Conservation (phyloP, 2,888 invertebrate species). For the Euplagia quadripunctaria region DNA sequence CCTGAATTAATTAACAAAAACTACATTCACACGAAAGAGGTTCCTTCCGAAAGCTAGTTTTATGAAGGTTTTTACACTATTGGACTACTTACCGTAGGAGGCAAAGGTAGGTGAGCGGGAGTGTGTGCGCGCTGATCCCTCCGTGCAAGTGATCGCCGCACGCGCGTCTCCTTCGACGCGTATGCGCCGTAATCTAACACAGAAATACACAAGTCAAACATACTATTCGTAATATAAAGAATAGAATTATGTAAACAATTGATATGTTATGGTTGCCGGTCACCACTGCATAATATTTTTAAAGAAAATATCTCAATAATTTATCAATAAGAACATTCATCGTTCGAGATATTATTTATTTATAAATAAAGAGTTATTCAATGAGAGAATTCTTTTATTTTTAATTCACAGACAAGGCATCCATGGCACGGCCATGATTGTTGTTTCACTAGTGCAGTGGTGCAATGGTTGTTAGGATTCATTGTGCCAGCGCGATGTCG, state of each 20-base stretch:
- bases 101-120: conserved; percentile 73
- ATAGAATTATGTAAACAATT: conserved; percentile 8
- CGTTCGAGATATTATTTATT: conserved; percentile 5
- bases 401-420: neutral
- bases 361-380: conserved; percentile 15
- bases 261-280: neutral
- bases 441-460: neutral
- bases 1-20: too few relatives aligned
- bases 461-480: neutral
- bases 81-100: conserved; percentile 72
- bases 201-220: conserved; percentile 27
- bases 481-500: neutral
- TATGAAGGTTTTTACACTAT: too few relatives aligned
- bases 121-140: conserved; percentile 77
- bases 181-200: conserved; percentile 80
- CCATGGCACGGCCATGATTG: neutral
- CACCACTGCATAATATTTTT: conserved; percentile 9
- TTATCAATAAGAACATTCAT: conserved; percentile 23
- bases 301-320: conserved; percentile 19
- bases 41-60: neutral
- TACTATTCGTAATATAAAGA: neutral
- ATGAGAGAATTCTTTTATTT: conserved; percentile 4
- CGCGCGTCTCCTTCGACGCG: conserved; percentile 79
- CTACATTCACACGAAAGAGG: too few relatives aligned
- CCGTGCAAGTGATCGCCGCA: conserved; percentile 74